Base-by-base conservation (phyloP, 2,797 vertebrate genomes). In the Sandelia bainsii region DNA sequence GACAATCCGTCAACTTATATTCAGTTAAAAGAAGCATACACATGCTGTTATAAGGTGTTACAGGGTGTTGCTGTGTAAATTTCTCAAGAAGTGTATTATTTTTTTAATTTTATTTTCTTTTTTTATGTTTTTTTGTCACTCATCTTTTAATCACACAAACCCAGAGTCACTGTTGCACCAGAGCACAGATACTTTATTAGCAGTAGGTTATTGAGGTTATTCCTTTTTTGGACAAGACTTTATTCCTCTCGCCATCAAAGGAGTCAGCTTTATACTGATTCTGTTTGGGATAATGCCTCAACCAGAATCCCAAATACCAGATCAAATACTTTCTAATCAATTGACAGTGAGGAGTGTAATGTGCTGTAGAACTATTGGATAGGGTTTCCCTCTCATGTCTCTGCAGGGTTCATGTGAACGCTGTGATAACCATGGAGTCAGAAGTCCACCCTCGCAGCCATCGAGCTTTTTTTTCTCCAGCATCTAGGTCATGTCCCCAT, bases 291-390 rank as follows among this genome's bases (percentile, higher is more conserved):
- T 60, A 12, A 52, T 7, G 19, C 23, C 42, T 66, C 59, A 16
- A 40, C 56, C 51, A 62, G 34, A 45, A 32, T 39, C 37, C 65
- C 25, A 34, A 71, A 72, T 52, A 45, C n/a, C 46, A 68, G 57
- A 79, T 83, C 40, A 73, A 64, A 67, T n/a, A 13, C 27, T 2
- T 52, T 62, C 34, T 63, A 53, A 88, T 86, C 69, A 60, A 80
- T 82, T 52, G 2, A 64, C 29, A 71, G 56, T 17, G 22, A 54
- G 9, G 45, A 54, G 40, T 20, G 34, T 53, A 67, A 70, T 77
- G 54, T 66, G 45, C n/a, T 66, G 27, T 14, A 34, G 32, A 56
- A 68, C 60, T 57, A 25, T 13, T 40, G 39, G 70, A 57, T 56
- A 29, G 61, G 57, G 3, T 44, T 59, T 69, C 49, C 39, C 22